Evolutionary conservation across 2,888 invertebrate species (phyloP).

Genomic region (Caenorhabditis sp.): DNA sequence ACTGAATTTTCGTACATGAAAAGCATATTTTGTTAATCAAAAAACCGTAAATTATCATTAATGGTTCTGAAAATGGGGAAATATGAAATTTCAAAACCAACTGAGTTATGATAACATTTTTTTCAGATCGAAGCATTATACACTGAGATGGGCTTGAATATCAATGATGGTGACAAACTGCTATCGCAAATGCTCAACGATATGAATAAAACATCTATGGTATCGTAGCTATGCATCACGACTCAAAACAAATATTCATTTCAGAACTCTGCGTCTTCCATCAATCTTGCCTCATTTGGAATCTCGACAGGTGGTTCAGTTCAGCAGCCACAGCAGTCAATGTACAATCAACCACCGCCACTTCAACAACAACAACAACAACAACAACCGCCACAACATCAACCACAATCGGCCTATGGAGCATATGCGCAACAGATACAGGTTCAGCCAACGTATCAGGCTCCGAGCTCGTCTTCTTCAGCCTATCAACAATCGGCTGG

Average conservation of each 20-base stretch:
- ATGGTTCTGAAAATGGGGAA: too few species aligned
- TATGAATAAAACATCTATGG: background rate
- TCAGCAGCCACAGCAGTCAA: background rate
- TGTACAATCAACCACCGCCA: conserved; percentile 2
- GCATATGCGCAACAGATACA: background rate
- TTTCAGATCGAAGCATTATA: background rate
- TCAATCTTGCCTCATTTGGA: conserved; percentile 7
- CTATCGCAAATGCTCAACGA: background rate
- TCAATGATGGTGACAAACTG: background rate
- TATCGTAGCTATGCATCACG: background rate
- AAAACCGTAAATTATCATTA: too few species aligned
- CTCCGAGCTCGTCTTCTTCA: background rate
- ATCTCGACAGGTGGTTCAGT: background rate
- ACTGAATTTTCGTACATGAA: too few species aligned
- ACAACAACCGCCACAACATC: background rate
- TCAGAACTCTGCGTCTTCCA: background rate
- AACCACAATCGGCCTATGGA: background rate
- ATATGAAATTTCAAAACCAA: too few species aligned
- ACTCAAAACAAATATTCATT: background rate
- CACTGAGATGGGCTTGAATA: conserved; percentile 3
- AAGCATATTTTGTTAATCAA: too few species aligned
- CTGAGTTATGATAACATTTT: too few species aligned
- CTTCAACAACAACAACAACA: background rate
- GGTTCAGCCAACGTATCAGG: background rate
- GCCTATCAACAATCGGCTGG: background rate